These are phyloP conservation scores for Jacana jacana DNA, from an alignment of 2,113 vertebrate genomes.

Conservation along the genomic window DNA sequence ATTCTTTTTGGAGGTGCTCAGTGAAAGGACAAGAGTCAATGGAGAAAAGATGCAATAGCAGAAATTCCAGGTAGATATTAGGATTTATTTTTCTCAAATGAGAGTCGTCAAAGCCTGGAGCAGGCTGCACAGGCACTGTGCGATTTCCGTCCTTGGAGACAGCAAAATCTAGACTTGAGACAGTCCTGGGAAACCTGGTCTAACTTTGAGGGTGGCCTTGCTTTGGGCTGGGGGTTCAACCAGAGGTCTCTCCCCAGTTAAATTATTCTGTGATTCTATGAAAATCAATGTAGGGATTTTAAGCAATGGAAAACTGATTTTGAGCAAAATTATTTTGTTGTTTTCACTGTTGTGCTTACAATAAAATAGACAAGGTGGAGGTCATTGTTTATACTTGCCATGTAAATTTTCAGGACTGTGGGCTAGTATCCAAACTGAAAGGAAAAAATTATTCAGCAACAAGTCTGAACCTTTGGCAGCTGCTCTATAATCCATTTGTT, in stretches of 20 bases:
- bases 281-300: not conserved
- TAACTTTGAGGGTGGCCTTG: not conserved
- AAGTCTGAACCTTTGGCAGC: constrained; percentile 35
- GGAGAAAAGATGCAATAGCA: not conserved
- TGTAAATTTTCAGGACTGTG: not conserved
- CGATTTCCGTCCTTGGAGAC: not conserved
- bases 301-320: not conserved
- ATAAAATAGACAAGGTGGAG: not conserved
- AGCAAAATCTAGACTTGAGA: not conserved
- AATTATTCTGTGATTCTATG: not conserved
- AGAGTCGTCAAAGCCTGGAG: not conserved
- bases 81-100: not conserved
- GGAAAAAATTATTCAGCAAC: constrained; percentile 31
- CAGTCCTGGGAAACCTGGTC: not conserved
- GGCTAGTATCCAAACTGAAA: constrained; percentile 3
- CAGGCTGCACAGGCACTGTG: not conserved
- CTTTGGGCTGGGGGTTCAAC: not conserved
- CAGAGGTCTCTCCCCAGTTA: not conserved
- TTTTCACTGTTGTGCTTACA: not conserved
- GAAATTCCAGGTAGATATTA: not conserved
- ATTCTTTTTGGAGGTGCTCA: not conserved
- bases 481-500: constrained; percentile 45
- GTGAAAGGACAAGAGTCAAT: not conserved
- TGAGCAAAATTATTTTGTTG: not conserved
- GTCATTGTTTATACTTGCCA: not conserved